Conservation (phyloP, 1,140 invertebrate species). For the Rhyzopertha dominica region DNA sequence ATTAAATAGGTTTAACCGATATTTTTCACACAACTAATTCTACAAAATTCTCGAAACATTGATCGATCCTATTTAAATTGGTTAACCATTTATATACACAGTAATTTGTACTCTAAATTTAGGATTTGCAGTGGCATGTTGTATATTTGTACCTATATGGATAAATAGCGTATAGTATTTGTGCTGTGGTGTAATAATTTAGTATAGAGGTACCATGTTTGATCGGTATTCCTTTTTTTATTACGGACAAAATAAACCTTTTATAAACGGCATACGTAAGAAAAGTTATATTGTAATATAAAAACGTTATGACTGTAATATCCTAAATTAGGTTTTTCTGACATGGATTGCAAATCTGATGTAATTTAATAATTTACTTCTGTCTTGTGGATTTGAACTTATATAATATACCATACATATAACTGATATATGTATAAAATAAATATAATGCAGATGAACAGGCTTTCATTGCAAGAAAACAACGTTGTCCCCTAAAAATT, state of each 20-base stretch:
- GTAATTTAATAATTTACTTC: conserved; percentile 37
- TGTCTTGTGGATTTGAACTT: conserved; percentile 45
- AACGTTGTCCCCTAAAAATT: too few species aligned
- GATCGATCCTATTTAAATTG: conserved; percentile 24
- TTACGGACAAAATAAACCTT: conserved; percentile 9
- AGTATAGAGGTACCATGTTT: conserved; percentile 34
- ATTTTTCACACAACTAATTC: conserved; percentile 8
- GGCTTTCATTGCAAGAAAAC: too few species aligned
- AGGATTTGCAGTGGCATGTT: conserved; percentile 36
- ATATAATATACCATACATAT: conserved; percentile 41
- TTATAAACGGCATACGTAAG: conserved; percentile 6
- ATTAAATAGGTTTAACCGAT: conserved; percentile 25
- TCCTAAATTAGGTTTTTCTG: too few species aligned
- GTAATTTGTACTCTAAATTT: conserved; percentile 33
- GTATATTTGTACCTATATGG: conserved; percentile 47
- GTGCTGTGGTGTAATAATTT: conserved; percentile 48
- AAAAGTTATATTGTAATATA: background rate
- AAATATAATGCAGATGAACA: too few species aligned
- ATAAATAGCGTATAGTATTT: conserved; percentile 45
- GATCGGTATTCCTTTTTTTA: conserved; percentile 3
- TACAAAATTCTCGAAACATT: conserved; percentile 5
- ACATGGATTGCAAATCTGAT: too few species aligned
- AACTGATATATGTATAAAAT: conserved; percentile 46
- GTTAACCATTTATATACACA: conserved; percentile 24
- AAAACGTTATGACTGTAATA: too few species aligned